Conservation (phyloP, 2,888 invertebrate genomes). For the Epistrophe grossulariae region DNA sequence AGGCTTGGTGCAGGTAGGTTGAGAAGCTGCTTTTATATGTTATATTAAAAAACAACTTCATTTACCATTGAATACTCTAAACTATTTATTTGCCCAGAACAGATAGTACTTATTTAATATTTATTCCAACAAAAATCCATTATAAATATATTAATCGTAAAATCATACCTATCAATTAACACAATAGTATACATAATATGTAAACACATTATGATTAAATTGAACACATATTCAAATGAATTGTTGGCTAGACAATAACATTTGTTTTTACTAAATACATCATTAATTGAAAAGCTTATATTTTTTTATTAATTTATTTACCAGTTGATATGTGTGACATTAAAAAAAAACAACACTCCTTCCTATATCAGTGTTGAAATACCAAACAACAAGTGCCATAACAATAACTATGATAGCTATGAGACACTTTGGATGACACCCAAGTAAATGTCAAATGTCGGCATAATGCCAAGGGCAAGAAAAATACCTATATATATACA, state of each 20-base stretch:
- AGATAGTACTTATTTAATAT: too few relatives aligned
- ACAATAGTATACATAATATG: background rate
- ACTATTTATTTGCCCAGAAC: too few relatives aligned
- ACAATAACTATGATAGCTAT: constrained; percentile 33
- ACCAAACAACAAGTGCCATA: constrained; percentile 43
- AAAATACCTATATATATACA: background rate
- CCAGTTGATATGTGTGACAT: constrained; percentile 29
- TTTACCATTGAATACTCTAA: too few relatives aligned
- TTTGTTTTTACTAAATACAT: background rate
- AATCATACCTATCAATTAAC: too few relatives aligned
- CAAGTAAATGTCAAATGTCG: constrained; percentile 49
- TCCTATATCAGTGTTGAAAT: constrained; percentile 16
- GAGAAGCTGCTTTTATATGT: too few relatives aligned
- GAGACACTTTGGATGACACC: constrained; percentile 22
- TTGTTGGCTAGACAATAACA: background rate
- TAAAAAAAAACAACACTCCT: constrained; percentile 27
- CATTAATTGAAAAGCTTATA: constrained; percentile 1
- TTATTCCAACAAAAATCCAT: too few relatives aligned
- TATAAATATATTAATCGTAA: too few relatives aligned
- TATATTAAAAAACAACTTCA: too few relatives aligned
- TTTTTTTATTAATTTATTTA: constrained; percentile 17
- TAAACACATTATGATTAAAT: background rate
- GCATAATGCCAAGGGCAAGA: constrained; percentile 32
- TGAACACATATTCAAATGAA: background rate
- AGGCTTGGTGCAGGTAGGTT: too few relatives aligned